Base-by-base conservation (phyloP, 2,888 invertebrate species). In the Allygus modestus region DNA sequence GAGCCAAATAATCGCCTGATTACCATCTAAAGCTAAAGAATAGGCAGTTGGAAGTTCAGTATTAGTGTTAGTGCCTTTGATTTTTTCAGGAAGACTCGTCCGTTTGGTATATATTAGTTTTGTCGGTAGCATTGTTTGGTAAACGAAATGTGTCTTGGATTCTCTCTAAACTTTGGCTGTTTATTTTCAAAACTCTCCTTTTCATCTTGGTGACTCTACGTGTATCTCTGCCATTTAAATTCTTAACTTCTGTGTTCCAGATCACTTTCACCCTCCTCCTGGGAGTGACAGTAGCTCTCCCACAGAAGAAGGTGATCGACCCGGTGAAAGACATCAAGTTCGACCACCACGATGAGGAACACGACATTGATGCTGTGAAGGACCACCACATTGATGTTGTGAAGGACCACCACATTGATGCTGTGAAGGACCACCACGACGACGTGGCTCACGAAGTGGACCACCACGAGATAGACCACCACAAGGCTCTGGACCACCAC, bases 251-350 rank as follows among this genome's bases (percentile, higher is more conserved):
- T 54, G 54, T 54, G 5, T 23, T 54, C 4, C 54, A 54, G 54
- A 23, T 54, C 7, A 4, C 11, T 5, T 54, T 54, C 23, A 23
- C 54, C 11, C 5, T 54, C 4, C 54, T 54, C 4, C 20, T 54
- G 23, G 54, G 20, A 23, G 5, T 23, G 54, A 20, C 23, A 9
- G 54, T 23, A 5, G 54, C 54, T 23, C 20, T 65, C 12, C 65
- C 65, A 1, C 65, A 65, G 17, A 58, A 58, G 58, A 65, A 65
- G 31, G 31, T 65, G 1, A 23, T 23, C 2, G 65, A 65, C 31
- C 65, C 65, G 0, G 65, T 20, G 17, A 65, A 65, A 65, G 65
- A 65, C 65, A 65, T 65, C 28, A 65, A 65, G 20, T 65, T 65
- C 17, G 65, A 65, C 20, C 54, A 23, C 54, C 54, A 65, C 28